phyloP scores from a whole-genome alignment of 2,113 vertebrate genomes.

The Sciurus niger region DNA sequence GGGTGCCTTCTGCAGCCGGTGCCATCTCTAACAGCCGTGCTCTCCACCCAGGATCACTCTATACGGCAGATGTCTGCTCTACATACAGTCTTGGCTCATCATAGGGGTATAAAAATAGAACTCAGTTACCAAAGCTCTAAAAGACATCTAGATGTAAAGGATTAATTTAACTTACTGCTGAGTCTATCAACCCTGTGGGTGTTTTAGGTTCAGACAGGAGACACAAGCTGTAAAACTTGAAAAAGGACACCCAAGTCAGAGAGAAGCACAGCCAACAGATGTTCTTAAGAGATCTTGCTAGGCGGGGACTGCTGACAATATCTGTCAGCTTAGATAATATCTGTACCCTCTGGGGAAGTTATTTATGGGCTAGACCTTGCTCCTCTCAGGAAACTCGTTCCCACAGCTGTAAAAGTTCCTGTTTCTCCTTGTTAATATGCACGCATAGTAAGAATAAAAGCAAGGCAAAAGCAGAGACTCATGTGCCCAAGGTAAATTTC shows the following conservation, averaged over 20 bases:
- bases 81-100: conserved; percentile 47
- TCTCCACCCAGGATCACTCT: not conserved
- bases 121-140: conserved; percentile 36
- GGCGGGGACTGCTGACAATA: not conserved
- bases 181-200: conserved; percentile 68
- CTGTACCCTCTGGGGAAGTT: not conserved
- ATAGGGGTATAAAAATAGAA: conserved; percentile 72
- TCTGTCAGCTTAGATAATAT: conserved; percentile 15
- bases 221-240: conserved; percentile 34
- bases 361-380: not conserved
- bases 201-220: conserved; percentile 53
- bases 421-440: not conserved
- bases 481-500: not conserved
- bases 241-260: conserved; percentile 62
- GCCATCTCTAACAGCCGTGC: not conserved
- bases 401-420: not conserved
- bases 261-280: not conserved
- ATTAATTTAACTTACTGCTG: conserved; percentile 70
- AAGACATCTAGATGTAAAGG: conserved; percentile 57
- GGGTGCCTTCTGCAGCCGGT: not conserved
- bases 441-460: not conserved
- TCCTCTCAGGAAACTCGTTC: not conserved
- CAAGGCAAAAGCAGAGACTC: not conserved
- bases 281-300: not conserved
- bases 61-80: conserved; percentile 64